These are phyloP conservation scores for Remorina albescens DNA, from an alignment of 2,797 vertebrate species.

Conservation along the genomic window DNA sequence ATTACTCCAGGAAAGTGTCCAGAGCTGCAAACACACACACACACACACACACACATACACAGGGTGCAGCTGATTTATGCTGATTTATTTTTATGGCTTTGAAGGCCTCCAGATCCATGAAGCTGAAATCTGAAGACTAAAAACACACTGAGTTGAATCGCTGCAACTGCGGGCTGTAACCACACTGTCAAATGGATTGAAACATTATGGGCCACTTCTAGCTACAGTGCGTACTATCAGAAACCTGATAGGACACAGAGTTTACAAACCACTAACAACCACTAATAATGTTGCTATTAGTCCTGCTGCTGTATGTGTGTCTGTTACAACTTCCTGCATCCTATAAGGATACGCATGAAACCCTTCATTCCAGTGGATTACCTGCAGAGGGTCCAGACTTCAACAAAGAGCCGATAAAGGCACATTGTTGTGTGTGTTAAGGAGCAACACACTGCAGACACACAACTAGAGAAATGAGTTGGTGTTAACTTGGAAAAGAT, in stretches of 20 bases:
- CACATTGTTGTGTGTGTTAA: constrained; percentile 47
- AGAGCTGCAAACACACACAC: constrained; percentile 31
- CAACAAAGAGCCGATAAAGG: constrained; percentile 23
- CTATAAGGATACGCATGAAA: neutral
- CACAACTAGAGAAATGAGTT: neutral
- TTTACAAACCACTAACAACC: neutral
- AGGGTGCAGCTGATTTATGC: constrained; percentile 53
- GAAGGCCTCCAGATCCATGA: constrained; percentile 28
- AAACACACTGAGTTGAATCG: constrained; percentile 16
- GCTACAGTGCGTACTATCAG: neutral
- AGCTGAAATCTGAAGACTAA: constrained; percentile 35
- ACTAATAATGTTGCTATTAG: constrained; percentile 1
- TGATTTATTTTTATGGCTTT: constrained; percentile 32
- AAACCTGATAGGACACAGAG: neutral
- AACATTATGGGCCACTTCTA: neutral
- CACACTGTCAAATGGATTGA: constrained; percentile 5
- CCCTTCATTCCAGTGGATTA: neutral
- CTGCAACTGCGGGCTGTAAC: neutral
- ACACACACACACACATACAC: too few species aligned
- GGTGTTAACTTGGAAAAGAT: neutral
- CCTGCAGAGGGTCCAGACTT: constrained; percentile 16
- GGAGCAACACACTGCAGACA: neutral
- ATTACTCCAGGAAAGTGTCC: constrained; percentile 32
- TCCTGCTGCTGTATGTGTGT: neutral
- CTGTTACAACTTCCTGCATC: too few species aligned